These are phyloP conservation scores for Hycleus cichorii DNA, from an alignment of 1,140 invertebrate genomes.

Conservation along the genomic window DNA sequence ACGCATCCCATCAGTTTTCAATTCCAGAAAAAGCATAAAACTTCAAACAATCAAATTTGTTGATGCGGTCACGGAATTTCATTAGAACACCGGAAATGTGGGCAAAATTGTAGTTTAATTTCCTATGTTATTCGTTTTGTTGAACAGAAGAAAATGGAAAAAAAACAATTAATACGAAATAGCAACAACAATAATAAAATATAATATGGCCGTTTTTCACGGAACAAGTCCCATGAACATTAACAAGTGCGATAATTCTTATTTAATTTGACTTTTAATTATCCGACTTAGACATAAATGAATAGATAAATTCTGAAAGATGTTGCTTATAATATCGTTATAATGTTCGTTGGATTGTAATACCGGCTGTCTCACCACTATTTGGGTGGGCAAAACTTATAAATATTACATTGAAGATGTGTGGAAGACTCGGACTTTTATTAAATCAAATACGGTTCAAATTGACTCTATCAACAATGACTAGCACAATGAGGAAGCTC, in stretches of 20 bases:
- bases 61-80: constrained; percentile 3
- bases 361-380: constrained; percentile 1
- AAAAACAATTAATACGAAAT: background rate
- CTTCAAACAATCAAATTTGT: background rate
- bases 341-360: constrained; percentile 19
- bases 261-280: constrained; percentile 36
- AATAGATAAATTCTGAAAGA: constrained; percentile 25
- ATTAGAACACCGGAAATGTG: background rate
- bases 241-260: constrained; percentile 33
- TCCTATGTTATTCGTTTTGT: background rate
- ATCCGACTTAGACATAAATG: constrained; percentile 25
- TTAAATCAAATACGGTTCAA: no score
- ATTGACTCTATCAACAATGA: no score
- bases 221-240: constrained; percentile 16
- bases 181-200: background rate
- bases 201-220: background rate
- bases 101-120: background rate
- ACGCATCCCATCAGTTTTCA: no score
- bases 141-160: constrained; percentile 2
- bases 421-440: no score
- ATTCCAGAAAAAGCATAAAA: no score
- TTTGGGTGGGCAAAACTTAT: constrained; percentile 21
- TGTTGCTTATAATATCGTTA: constrained; percentile 18
- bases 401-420: constrained; percentile 16
- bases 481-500: no score